A percentile compares a stretch with the other conserved stretches of the same genome.
phyloP scores from a whole-genome alignment of 2,797 vertebrate species.

The Enteromius afrohamiltoni region DNA sequence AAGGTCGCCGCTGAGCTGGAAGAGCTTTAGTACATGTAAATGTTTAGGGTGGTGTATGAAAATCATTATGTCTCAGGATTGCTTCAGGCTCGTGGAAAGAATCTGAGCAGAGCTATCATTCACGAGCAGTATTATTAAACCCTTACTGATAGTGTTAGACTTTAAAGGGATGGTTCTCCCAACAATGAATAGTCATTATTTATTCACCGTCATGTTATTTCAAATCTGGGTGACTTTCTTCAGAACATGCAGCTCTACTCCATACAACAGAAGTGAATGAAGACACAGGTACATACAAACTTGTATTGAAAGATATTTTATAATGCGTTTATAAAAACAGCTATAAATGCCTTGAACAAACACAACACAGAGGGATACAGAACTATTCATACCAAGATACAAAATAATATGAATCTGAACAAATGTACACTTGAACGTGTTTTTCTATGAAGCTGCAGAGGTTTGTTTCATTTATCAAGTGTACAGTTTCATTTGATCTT shows the following conservation, averaged over 20 bases:
- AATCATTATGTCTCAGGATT: not conserved
- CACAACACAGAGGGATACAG: no score
- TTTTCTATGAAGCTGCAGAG: no score
- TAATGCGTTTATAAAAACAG: no score
- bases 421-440: no score
- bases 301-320: no score
- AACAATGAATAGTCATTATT: not conserved
- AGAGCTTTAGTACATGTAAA: not conserved
- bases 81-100: not conserved
- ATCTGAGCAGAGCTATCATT: not conserved
- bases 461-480: no score
- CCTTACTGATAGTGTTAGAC: not conserved
- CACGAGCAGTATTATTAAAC: not conserved
- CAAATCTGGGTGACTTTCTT: not conserved
- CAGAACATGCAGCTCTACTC: not conserved
- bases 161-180: not conserved
- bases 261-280: no score
- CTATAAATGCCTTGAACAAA: no score
- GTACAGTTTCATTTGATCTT: no score
- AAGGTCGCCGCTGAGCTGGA: conserved; percentile 8
- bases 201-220: not conserved
- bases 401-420: no score
- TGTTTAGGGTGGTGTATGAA: conserved; percentile 13
- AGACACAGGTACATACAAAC: not conserved
- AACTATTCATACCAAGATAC: no score